These are phyloP conservation scores for Alauda arvensis DNA, from an alignment of 2,797 vertebrate genomes.

Conservation along the genomic window DNA sequence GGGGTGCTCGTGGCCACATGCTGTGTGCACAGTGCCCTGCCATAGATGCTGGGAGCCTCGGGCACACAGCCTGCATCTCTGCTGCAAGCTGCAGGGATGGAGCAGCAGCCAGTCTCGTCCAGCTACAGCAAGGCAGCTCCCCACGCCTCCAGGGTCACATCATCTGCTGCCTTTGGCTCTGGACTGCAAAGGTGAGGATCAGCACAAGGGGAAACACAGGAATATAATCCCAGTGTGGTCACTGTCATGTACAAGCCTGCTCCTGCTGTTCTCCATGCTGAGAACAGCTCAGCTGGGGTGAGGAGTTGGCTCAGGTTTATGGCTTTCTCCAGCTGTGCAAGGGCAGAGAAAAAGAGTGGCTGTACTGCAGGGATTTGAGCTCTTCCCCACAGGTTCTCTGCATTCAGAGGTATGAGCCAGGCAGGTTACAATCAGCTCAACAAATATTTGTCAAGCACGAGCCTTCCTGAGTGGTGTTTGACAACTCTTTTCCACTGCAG, in stretches of 20 bases:
- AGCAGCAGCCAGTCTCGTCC: not conserved
- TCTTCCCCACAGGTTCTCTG: not conserved
- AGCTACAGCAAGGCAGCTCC: not conserved
- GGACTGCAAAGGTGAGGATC: not conserved
- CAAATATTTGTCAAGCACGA: constrained; percentile 16
- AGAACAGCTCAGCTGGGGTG: not conserved
- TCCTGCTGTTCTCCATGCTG: not conserved
- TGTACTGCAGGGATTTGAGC: not conserved
- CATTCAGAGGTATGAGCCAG: not conserved
- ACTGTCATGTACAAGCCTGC: accelerated
- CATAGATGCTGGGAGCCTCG: not conserved
- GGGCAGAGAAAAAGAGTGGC: not conserved
- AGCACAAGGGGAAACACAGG: not conserved
- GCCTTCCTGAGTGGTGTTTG: not conserved
- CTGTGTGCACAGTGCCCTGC: not conserved
- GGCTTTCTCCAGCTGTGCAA: not conserved
- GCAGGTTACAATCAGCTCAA: not conserved
- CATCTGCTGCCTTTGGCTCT: not conserved
- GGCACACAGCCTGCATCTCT: not conserved
- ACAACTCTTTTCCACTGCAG: not conserved
- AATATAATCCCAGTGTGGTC: not conserved
- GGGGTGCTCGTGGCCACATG: accelerated
- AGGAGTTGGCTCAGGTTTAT: not conserved
- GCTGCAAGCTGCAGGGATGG: not conserved
- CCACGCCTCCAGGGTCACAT: accelerated